Percentiles rank a stretch among this genome's conserved stretches.
These are phyloP conservation scores for Aspidoscelis tigris DNA, from an alignment of 2,113 vertebrate species.

Conservation along the genomic window DNA sequence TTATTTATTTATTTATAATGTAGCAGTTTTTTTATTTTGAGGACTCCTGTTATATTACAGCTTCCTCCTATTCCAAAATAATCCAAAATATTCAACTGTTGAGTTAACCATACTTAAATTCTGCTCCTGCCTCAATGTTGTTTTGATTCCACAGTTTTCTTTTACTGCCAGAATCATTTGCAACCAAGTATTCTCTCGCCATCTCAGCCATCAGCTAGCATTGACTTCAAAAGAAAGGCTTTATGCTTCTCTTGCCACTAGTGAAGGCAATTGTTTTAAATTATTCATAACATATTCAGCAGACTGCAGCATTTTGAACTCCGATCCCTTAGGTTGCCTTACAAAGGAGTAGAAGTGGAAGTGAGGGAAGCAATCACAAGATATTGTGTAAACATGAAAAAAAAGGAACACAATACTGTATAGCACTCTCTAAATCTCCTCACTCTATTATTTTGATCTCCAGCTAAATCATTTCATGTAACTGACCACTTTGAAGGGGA, in stretches of 20 bases:
- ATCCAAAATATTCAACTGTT: conserved; percentile 17
- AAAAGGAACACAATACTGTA: conserved; percentile 21
- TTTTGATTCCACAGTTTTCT: conserved; percentile 2
- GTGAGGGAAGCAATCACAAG: conserved; percentile 31
- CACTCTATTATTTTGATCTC: conserved; percentile 55
- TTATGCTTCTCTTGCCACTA: conserved; percentile 53
- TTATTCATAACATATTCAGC: conserved; percentile 45
- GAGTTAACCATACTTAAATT: conserved; percentile 46
- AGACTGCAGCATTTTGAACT: conserved; percentile 48
- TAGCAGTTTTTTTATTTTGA: too few relatives aligned
- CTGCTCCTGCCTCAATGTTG: background rate
- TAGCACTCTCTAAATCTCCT: conserved; percentile 10
- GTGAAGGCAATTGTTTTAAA: conserved; percentile 58
- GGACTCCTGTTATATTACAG: background rate
- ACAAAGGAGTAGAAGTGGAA: conserved; percentile 29
- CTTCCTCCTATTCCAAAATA: background rate
- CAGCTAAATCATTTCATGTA: conserved; percentile 45
- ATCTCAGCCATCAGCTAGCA: conserved; percentile 37
- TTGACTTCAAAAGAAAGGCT: conserved; percentile 52
- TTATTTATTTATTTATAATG: too few relatives aligned
- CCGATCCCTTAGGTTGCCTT: conserved; percentile 32
- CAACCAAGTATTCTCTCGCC: conserved; percentile 4
- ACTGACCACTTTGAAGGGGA: conserved; percentile 45
- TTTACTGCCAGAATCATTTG: conserved; percentile 23
- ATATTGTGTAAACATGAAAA: conserved; percentile 7